Evolutionary conservation across 2,888 invertebrate species (phyloP), one percentile per base, ranked within the genome.

Genomic region (Chouioia cunea): DNA sequence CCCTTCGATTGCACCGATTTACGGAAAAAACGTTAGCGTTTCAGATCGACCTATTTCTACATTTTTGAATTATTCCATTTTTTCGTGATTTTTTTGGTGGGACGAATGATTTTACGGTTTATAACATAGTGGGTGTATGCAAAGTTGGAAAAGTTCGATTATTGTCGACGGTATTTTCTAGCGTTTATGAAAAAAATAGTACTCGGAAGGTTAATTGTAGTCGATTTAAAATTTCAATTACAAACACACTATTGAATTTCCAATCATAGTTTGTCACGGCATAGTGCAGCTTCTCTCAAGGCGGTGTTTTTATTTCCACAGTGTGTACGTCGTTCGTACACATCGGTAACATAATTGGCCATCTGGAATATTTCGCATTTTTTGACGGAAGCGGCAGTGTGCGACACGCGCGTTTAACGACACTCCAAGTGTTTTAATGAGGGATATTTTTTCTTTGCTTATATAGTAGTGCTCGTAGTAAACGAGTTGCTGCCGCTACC

Each of bases 381-480:
- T 71, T 71, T 66, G 62, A 65, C 63, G 60, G 53, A 53, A n/a
- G 43, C 46, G 47, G 54, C 12, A 18, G 12, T n/a, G 36, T 15
- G 20, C 20, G 27, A 54, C 36, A 47, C 48, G 22, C 56, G 52
- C 67, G 58, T 36, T 43, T 47, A 59, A 54, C 65, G 64, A 71
- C 71, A 71, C 60, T 64, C 54, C 56, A 65, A 65, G 68, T 72
- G 72, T 68, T 72, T 72, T 72, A 72, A 72, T 68, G 72, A 72
- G 72, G 54, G 18, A 60, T 54, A 65, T 54, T 63, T 72, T 71
- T 71, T 71, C 44, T 4, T 22, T 2, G 20, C 1, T 20, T 10
- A 1, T 36, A 36, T 36, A 36, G 1, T 12, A 36, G 36, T 12
- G 36, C 12, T 4, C 23, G 20, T n/a, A 57, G 47, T 65, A 47